Evolutionary conservation across 2,888 invertebrate genomes (phyloP).

Genomic region (Isotomurus palustris): DNA sequence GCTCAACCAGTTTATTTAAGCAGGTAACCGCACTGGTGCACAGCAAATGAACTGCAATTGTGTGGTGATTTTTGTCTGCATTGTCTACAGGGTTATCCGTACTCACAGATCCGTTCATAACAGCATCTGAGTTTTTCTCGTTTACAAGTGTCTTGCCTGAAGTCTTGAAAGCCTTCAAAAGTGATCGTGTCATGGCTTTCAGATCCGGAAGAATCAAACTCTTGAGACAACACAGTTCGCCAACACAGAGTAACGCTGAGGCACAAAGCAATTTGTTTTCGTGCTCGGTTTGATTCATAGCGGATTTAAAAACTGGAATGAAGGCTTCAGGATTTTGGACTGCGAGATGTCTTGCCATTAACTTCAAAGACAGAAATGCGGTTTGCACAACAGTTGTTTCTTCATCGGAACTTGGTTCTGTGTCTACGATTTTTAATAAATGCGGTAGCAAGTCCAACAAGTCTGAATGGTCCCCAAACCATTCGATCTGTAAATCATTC

Average conservation of each 20-base stretch:
- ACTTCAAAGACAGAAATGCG: conserved; percentile 73
- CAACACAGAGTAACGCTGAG: conserved; percentile 48
- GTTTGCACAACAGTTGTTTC: conserved; percentile 71
- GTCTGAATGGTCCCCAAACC: conserved; percentile 40
- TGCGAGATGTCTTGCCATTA: conserved; percentile 71
- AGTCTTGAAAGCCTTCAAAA: conserved; percentile 38
- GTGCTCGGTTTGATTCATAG: conserved; percentile 21
- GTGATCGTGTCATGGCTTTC: conserved; percentile 31
- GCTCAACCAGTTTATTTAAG: conserved; percentile 41
- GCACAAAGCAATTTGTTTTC: conserved; percentile 43
- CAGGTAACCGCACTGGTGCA: conserved; percentile 43
- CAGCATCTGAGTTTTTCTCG: not conserved
- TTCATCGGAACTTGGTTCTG: conserved; percentile 54
- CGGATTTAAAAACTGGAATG: conserved; percentile 53
- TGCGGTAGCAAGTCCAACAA: conserved; percentile 57
- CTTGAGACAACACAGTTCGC: conserved; percentile 49
- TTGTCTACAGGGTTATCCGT: not conserved
- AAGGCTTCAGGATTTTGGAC: conserved; percentile 65
- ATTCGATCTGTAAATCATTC: conserved; percentile 36
- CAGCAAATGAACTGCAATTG: conserved; percentile 34
- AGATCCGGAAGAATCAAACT: conserved; percentile 39
- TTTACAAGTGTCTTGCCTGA: conserved; percentile 5
- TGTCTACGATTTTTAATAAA: conserved; percentile 55
- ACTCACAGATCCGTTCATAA: conserved; percentile 6
- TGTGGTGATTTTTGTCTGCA: conserved; percentile 21